Evolutionary conservation across 2,888 invertebrate species (phyloP).

Genomic region (Panzeria rudis): DNA sequence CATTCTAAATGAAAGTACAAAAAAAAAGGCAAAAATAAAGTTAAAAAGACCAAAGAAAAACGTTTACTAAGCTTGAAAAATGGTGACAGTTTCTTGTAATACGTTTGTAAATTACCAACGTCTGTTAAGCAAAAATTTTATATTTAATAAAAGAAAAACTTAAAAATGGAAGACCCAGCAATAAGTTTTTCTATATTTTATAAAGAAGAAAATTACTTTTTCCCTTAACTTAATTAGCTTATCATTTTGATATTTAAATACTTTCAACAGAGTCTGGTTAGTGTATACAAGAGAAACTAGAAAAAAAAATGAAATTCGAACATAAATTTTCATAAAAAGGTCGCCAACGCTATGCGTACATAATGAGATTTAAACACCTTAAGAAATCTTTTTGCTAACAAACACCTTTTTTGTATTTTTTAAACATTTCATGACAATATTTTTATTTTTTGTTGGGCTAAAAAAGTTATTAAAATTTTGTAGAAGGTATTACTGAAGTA

Average conservation of each 20-base stretch:
- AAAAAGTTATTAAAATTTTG: constrained; percentile 52
- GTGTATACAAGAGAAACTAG: background rate
- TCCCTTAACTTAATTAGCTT: constrained; percentile 77
- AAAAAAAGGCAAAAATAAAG: constrained; percentile 7
- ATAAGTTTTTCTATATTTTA: constrained; percentile 4
- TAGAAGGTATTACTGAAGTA: constrained; percentile 16
- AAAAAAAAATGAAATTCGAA: constrained; percentile 52
- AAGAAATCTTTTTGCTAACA: constrained; percentile 8
- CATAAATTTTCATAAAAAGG: constrained; percentile 63
- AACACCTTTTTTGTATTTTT: constrained; percentile 12
- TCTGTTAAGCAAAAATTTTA: constrained; percentile 56
- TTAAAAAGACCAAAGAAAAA: constrained; percentile 10
- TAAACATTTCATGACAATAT: background rate
- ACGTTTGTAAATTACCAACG: constrained; percentile 75
- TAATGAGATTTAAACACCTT: constrained; percentile 67
- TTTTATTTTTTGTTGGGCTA: background rate
- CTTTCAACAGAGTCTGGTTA: constrained; percentile 34
- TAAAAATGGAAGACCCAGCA: constrained; percentile 30
- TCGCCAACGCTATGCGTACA: constrained; percentile 5
- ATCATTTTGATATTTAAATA: constrained; percentile 75
- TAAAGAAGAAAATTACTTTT: constrained; percentile 30
- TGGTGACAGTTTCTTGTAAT: constrained; percentile 77
- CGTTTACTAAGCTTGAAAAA: constrained; percentile 71
- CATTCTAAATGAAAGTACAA: background rate
- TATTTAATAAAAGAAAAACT: constrained; percentile 39